Conservation (phyloP, 2,113 vertebrate genomes). For the Channa maculata region DNA sequence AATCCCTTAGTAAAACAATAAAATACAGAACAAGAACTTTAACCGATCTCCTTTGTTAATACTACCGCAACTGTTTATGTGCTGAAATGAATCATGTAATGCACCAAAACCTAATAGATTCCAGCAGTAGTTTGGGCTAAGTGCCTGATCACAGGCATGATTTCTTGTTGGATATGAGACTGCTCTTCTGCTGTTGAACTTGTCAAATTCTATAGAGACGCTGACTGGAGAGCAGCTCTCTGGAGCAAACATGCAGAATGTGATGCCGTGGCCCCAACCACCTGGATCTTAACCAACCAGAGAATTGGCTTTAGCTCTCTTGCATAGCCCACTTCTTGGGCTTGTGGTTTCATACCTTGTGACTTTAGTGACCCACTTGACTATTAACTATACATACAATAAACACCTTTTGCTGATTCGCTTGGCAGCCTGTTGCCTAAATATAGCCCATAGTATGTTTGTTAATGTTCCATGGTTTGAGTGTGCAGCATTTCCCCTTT, state of each 20-base stretch:
- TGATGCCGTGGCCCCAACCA: slow-evolving; percentile 68
- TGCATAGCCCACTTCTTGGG: slow-evolving; percentile 61
- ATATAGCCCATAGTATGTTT: slow-evolving; percentile 22
- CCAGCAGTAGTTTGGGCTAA: slow-evolving; percentile 40
- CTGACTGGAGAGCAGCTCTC: slow-evolving; percentile 60
- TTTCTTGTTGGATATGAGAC: slow-evolving; percentile 8
- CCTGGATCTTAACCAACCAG: slow-evolving; percentile 68
- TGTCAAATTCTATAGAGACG: slow-evolving; percentile 61
- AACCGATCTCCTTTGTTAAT: background rate
- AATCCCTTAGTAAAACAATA: background rate
- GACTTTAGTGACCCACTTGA: slow-evolving; percentile 61
- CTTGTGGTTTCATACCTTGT: slow-evolving; percentile 73
- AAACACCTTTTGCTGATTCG: slow-evolving; percentile 55
- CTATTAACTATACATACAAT: slow-evolving; percentile 71
- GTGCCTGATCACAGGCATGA: slow-evolving; percentile 20
- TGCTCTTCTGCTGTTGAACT: slow-evolving; percentile 49
- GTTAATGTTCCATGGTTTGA: slow-evolving; percentile 11
- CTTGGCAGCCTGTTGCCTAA: slow-evolving; percentile 12
- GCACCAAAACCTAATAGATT: background rate
- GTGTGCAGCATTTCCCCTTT: slow-evolving; percentile 3
- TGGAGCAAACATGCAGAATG: slow-evolving; percentile 73
- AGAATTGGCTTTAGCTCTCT: slow-evolving; percentile 50
- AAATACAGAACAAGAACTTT: background rate
- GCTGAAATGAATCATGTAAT: background rate
- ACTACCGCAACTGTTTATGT: background rate